Evolutionary conservation across 2,113 vertebrate species (phyloP).

Genomic region (Oncorhynchus kisutch): DNA sequence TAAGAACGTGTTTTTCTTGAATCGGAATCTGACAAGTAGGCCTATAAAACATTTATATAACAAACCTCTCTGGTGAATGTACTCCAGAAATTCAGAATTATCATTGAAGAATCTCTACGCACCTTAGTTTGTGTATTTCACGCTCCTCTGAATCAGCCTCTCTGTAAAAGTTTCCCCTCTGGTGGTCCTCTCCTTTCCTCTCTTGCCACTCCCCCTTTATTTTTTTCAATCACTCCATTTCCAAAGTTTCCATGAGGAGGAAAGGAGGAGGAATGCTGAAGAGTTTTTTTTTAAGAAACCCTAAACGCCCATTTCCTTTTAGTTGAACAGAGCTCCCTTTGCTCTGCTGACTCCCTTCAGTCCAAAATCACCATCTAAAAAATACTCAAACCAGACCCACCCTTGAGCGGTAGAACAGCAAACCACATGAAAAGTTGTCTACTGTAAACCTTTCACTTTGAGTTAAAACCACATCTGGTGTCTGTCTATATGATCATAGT

Average conservation of each 20-base stretch:
- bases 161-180: constrained; percentile 34
- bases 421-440: constrained; percentile 50
- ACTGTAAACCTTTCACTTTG: constrained; percentile 41
- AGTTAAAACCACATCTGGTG: background rate
- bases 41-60: too few species aligned
- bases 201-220: constrained; percentile 43
- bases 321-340: constrained; percentile 60
- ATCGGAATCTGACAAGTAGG: background rate
- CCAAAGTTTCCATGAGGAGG: constrained; percentile 54
- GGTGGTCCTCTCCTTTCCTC: constrained; percentile 48
- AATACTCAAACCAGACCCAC: constrained; percentile 56
- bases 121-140: constrained; percentile 24
- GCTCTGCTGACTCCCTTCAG: constrained; percentile 37
- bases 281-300: constrained; percentile 18
- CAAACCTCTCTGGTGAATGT: too few species aligned
- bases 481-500: constrained; percentile 11
- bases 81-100: background rate
- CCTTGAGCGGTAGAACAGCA: constrained; percentile 45
- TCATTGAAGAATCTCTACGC: constrained; percentile 24
- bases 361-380: constrained; percentile 50
- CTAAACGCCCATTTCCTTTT: constrained; percentile 73
- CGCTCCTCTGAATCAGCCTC: constrained; percentile 27
- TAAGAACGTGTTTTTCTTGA: background rate
- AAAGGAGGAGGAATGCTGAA: constrained; percentile 26
- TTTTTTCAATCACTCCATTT: constrained; percentile 51